Conservation (phyloP, 2,797 vertebrate species). For the Enteromius anoplus region DNA sequence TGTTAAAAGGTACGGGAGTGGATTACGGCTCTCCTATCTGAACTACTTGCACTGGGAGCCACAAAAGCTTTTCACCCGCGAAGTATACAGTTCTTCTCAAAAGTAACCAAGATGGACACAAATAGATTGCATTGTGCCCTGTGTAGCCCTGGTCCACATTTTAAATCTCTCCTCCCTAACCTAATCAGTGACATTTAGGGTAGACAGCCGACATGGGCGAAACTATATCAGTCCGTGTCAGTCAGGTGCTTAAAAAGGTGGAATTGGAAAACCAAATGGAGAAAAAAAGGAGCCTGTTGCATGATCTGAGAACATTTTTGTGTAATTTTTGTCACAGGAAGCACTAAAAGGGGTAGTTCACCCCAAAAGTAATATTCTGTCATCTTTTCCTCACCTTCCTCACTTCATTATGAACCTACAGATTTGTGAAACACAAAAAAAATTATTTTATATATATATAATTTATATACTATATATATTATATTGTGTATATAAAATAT, state of each 20-base stretch:
- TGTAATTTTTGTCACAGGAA: background rate
- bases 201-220: constrained; percentile 60
- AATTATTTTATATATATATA: background rate
- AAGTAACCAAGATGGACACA: constrained; percentile 71
- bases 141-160: constrained; percentile 64
- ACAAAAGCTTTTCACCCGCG: constrained; percentile 50
- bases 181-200: constrained; percentile 63
- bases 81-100: constrained; percentile 44
- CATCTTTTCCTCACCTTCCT: background rate
- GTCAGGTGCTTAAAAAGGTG: constrained; percentile 19
- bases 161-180: constrained; percentile 56
- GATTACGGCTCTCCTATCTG: constrained; percentile 44
- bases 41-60: constrained; percentile 44
- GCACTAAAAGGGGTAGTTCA: background rate
- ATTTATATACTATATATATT: too few relatives aligned
- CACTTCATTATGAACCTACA: background rate
- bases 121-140: constrained; percentile 72
- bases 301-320: background rate
- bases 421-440: background rate
- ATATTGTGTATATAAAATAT: background rate
- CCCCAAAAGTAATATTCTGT: background rate
- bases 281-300: constrained; percentile 11
- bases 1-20: constrained; percentile 41
- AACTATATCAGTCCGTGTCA: constrained; percentile 26
- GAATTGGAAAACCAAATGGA: constrained; percentile 1